Evolutionary conservation across 2,888 invertebrate genomes (phyloP).

Genomic region (Masnerella sp.): DNA sequence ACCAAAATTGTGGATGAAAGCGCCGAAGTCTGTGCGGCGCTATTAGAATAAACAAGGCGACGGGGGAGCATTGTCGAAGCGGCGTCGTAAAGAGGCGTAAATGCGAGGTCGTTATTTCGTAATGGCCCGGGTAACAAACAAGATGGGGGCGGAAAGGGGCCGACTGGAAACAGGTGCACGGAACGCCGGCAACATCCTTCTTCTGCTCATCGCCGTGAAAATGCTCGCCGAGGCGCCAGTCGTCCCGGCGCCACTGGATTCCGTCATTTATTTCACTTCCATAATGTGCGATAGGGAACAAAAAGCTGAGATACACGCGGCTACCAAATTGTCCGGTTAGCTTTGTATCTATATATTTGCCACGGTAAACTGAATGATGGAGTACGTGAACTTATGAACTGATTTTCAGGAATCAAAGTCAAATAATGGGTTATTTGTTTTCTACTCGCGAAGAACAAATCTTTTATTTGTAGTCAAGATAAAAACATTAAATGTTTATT

Average conservation of each 20-base stretch:
- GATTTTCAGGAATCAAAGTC: background rate
- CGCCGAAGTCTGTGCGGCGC: background rate
- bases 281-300: conserved; percentile 62
- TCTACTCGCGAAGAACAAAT: too few species aligned
- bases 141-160: conserved; percentile 12
- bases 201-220: conserved; percentile 50
- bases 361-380: conserved; percentile 19
- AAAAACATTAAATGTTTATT: too few species aligned
- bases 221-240: conserved; percentile 67
- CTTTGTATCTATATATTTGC: too few species aligned
- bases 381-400: conserved; percentile 8
- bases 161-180: conserved; percentile 44
- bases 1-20: conserved; percentile 5
- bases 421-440: too few species aligned
- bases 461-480: too few species aligned
- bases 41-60: conserved; percentile 41
- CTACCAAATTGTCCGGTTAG: conserved; percentile 14
- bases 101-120: conserved; percentile 65
- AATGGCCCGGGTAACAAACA: conserved; percentile 58
- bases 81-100: conserved; percentile 64
- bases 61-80: conserved; percentile 35
- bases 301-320: conserved; percentile 42
- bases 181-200: conserved; percentile 34
- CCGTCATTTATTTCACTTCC: conserved; percentile 67
- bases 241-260: conserved; percentile 69